Base-by-base conservation (phyloP, 1,140 invertebrate genomes). In the Myzus persicae region DNA sequence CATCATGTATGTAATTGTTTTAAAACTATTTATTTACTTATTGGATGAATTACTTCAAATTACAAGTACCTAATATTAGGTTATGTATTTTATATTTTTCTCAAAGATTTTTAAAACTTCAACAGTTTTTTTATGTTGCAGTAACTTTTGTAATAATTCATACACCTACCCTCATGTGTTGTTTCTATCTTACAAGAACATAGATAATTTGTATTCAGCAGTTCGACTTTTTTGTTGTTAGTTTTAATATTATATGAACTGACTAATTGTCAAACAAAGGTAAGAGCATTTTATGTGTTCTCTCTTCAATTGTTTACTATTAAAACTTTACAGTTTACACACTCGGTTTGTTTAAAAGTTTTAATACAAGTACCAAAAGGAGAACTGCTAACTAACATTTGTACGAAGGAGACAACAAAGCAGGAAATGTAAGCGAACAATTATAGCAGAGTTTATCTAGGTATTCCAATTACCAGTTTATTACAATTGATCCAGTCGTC, bases 401-500 rank as follows among this genome's bases (percentile, higher is more conserved):
- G 24, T 54, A 54, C 8, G 54, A 54, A 24, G 1, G 6, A 11
- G 7, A 26, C 24, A 54, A 26, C 26, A 26, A 26, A 54, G 26
- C 24, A n/a, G 9, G 24, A 24, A n/a, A n/a, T n/a, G n/a, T n/a
- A 14, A n/a, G 4, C 4, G n/a, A 14, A n/a, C 59, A n/a, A n/a
- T 67, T 67, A 4, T 67, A 67, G 59, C 31, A 18, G 3, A 59
- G n/a, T n/a, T 3, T n/a, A n/a, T 67, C n/a, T n/a, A n/a, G 24
- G 31, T 59, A 59, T 59, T 14, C 11, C 2, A 48, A 18, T 48
- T 48, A 3, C 14, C 46, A 48, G 46, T 51, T 22, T 6, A 76
- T 0, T 6, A n/a, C 4, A 5, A 76, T 76, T 14, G 4, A 5
- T n/a, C 4, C 31, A 1, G 26, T 59, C 3, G 0, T n/a, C 18